Base-by-base conservation (phyloP, 2,888 invertebrate genomes). In the Drosophila koepferae region DNA sequence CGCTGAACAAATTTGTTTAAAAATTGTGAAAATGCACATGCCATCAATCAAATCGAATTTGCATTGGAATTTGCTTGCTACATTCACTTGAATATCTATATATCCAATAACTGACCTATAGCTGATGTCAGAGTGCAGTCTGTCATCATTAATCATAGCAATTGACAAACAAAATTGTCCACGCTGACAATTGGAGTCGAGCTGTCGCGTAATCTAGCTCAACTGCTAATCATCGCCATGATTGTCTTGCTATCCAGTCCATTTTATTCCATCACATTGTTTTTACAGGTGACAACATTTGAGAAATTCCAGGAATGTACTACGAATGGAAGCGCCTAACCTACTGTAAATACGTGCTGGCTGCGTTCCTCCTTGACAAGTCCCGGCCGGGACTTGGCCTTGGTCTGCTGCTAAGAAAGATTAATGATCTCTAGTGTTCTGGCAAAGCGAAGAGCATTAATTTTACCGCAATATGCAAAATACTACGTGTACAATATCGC, bases 71-170 rank as follows among this genome's bases (percentile, higher is more conserved):
- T 48, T 55, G 64, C 28, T 49, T 31, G 44, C 55, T 58, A 66
- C 63, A 69, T 65, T 12, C 28, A 60, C 28, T 34, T 12, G 18
- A 34, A 18, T 74, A 69, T 46, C 16, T n/a, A 55, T 14, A 66
- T 44, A 76, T 76, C 73, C 86, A 74, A 82, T 87, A 89, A 82
- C 85, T 84, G 89, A 89, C 87, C 84, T 85, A 73, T 49, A 58
- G 67, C 69, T 62, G 53, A 41, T 61, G 63, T 60, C 62, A 53
- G 55, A 67, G 66, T 63, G 65, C 78, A 73, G 60, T 62, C 54
- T 6, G 46, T 28, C 60, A 69, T 67, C 82, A 85, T 85, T 85
- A 85, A 85, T 85, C 85, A 85, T 74, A 66, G 56, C 88, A 70
- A 73, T 69, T 79, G 72, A 68, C 84, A 89, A 89, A 81, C 87